Evolutionary conservation across 2,888 invertebrate genomes (phyloP), one percentile per base, ranked within the genome.

Genomic region (Clivina fossor): DNA sequence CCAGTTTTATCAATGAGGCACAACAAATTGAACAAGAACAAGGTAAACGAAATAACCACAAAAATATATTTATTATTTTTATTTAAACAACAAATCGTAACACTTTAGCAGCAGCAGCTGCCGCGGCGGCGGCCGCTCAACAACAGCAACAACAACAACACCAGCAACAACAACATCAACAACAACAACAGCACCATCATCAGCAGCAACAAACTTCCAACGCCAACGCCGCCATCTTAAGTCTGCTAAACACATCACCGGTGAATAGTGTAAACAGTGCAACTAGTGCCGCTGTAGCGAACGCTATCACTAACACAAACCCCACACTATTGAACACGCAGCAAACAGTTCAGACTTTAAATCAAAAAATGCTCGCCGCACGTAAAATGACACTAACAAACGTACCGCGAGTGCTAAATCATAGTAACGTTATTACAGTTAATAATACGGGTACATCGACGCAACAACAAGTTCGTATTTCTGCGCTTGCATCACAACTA

Each of bases 1-100:
- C 85, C 60, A 88, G 87, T 69, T 81, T 90, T 30, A 88, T 88
- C 86, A 88, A 89, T 69, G 87, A 87, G 5, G 87, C 87, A 33
- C 88, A 89, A 71, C 88, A 89, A 69, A 88, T 87, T 71, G 85
- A 86, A 70, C 87, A 87, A 68, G 82, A 83, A 62, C 78, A 76
- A 75, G 78, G 78, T 78, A 65, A 63, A 60, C 62, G 55, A 46
- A 33, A 53, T 38, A n/a, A 13, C 16, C 41, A 20, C 24, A 28
- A 43, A 32, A 46, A 8, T 22, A 48, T 37, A 30, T 33, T 26
- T n/a, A 53, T 3, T 9, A 22, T 9, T 40, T 24, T 35, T 43
- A 8, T 40, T 16, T 55, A 24, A n/a, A 48, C 9, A 7, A 4
- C 9, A 54, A 8, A 32, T 15, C n/a, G n/a, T 19, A 5, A 11